Evolutionary conservation across 2,888 invertebrate species (phyloP).

Genomic region (Spicauda simplicius): DNA sequence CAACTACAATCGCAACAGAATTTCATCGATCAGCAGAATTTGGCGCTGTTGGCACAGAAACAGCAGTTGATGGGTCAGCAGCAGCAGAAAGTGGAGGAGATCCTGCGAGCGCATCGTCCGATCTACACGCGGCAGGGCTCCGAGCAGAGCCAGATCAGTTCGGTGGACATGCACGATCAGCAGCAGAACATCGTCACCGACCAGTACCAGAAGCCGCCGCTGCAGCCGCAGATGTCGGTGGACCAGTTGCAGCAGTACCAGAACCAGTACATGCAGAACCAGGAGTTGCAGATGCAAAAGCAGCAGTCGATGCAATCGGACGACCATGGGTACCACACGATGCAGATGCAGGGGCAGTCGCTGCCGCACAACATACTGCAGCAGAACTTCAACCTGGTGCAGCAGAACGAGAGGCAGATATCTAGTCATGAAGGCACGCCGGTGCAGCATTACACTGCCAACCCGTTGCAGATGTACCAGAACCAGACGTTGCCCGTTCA

Average conservation of each 20-base stretch:
- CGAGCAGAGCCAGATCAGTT: constrained; percentile 76
- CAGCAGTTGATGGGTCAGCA: constrained; percentile 82
- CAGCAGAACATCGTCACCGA: constrained; percentile 58
- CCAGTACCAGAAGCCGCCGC: constrained; percentile 62
- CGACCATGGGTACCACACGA: constrained; percentile 65
- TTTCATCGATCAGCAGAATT: constrained; percentile 82
- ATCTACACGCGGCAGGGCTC: constrained; percentile 75
- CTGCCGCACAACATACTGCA: constrained; percentile 73
- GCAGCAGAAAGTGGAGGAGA: constrained; percentile 77
- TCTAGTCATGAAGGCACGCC: constrained; percentile 83
- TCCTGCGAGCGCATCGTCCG: constrained; percentile 68
- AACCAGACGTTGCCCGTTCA: constrained; percentile 55
- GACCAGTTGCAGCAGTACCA: constrained; percentile 67
- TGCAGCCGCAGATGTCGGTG: constrained; percentile 73
- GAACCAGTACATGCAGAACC: constrained; percentile 51
- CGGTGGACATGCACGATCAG: constrained; percentile 67
- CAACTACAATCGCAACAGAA: constrained; percentile 84
- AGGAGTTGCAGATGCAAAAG: constrained; percentile 63
- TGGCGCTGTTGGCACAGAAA: constrained; percentile 79
- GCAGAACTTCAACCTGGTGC: constrained; percentile 68
- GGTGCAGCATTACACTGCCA: constrained; percentile 76
- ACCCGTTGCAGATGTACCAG: constrained; percentile 78
- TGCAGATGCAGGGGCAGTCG: constrained; percentile 74
- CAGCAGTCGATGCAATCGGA: constrained; percentile 69
- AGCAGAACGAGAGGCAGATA: constrained; percentile 77